A percentile compares a stretch with the other conserved stretches of the same genome.
Conservation (phyloP, 2,113 vertebrate genomes). For the Azemiops feae region DNA sequence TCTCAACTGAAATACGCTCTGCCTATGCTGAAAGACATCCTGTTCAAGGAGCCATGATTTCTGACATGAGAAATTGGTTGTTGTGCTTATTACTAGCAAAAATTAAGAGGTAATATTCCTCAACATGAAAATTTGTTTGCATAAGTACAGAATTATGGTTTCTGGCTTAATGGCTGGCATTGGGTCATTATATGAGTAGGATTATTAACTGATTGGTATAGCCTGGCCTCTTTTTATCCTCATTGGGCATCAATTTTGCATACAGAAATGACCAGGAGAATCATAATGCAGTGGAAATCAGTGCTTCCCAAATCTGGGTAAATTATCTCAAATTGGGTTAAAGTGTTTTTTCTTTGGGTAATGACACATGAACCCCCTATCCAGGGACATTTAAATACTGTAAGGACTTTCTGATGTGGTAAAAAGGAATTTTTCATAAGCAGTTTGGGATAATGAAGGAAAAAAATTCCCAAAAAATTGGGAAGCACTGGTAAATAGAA, state of each 20-base stretch:
- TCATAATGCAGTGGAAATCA: not conserved
- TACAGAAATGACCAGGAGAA: not conserved
- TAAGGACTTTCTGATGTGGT: not conserved
- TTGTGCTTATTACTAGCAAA: not conserved
- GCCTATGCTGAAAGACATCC: not conserved
- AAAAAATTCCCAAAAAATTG: not conserved
- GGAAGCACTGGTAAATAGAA: not conserved
- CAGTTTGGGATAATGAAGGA: not conserved
- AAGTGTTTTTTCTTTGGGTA: too few relatives aligned
- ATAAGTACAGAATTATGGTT: not conserved
- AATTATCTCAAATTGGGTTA: too few relatives aligned
- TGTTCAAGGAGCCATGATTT: not conserved
- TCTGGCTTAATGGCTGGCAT: not conserved
- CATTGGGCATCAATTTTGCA: not conserved
- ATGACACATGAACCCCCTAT: not conserved
- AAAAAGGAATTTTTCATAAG: not conserved
- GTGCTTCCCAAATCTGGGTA: not conserved
- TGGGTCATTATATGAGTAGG: not conserved
- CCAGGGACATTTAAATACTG: not conserved
- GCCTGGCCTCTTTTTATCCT: not conserved
- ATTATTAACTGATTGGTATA: not conserved
- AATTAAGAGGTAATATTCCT: not conserved
- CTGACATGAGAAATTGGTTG: not conserved
- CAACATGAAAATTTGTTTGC: not conserved
- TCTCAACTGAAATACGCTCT: not conserved